Evolutionary conservation across 2,113 vertebrate genomes (phyloP).

Genomic region (Prunella fulvescens): DNA sequence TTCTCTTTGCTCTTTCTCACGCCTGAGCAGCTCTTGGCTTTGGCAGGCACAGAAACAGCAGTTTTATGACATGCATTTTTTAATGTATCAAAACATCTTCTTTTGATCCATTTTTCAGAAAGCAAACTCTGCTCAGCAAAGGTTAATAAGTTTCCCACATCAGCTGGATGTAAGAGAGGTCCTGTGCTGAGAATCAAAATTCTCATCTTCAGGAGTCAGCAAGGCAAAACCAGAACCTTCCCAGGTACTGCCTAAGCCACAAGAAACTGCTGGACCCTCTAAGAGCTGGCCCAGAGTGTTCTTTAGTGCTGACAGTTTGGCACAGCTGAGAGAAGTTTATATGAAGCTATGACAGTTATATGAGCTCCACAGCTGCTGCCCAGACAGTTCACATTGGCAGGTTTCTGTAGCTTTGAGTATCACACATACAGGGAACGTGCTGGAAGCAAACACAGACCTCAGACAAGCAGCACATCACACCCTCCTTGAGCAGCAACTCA

Average conservation of each 20-base stretch:
- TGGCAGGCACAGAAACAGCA: not conserved
- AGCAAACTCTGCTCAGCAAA: not conserved
- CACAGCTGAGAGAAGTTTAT: not conserved
- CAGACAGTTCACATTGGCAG: not conserved
- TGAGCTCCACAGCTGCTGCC: not conserved
- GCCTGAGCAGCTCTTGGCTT: conserved; percentile 7
- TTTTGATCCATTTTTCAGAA: conserved; percentile 18
- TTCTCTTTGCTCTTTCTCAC: not conserved
- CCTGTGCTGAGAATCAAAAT: not conserved
- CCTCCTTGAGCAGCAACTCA: not conserved
- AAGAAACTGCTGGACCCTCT: not conserved
- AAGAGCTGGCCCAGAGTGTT: not conserved
- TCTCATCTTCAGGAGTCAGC: not conserved
- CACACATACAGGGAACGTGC: fast-evolving
- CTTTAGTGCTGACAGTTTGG: not conserved
- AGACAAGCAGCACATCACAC: not conserved
- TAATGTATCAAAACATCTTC: conserved; percentile 22
- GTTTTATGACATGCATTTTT: conserved; percentile 12
- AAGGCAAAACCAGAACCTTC: not conserved
- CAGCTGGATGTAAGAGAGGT: not conserved
- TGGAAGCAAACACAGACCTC: not conserved
- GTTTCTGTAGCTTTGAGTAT: not conserved
- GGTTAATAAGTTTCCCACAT: not conserved
- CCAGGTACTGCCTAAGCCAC: not conserved
- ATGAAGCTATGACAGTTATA: not conserved